phyloP scores from a whole-genome alignment of 64 coral and sea anemone genomes.

The Dendronephthya gigantea region DNA sequence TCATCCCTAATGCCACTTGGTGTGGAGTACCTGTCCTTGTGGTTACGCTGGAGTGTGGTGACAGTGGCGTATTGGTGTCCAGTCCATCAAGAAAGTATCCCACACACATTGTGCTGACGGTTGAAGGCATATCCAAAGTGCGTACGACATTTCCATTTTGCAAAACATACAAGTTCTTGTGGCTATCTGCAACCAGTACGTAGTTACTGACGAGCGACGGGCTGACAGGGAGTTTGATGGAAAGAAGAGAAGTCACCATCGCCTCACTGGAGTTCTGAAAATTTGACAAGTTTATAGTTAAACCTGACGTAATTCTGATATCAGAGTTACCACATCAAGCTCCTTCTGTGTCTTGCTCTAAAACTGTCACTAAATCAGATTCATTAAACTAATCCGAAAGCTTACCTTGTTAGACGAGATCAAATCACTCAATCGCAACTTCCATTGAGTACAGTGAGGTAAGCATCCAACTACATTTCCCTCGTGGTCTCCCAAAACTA shows the following conservation, averaged over 20 bases:
- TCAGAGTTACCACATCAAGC: too few species aligned
- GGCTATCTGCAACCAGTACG: slow-evolving; percentile 57
- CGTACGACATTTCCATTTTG: slow-evolving; percentile 54
- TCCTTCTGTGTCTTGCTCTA: too few species aligned
- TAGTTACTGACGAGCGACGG: slow-evolving; percentile 40
- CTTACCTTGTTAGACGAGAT: slow-evolving; percentile 35
- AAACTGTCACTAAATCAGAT: too few species aligned
- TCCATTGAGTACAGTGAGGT: slow-evolving; percentile 61
- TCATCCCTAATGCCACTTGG: slow-evolving; percentile 37
- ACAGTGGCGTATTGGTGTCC: slow-evolving; percentile 14
- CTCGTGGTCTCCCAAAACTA: slow-evolving; percentile 59
- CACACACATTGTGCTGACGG: slow-evolving; percentile 55
- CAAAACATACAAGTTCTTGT: slow-evolving; percentile 57
- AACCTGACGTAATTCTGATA: too few species aligned
- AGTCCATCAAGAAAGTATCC: slow-evolving; percentile 46
- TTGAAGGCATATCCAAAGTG: slow-evolving; percentile 41
- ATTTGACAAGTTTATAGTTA: too few species aligned
- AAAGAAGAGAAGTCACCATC: slow-evolving; percentile 21
- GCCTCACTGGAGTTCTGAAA: slow-evolving; percentile 2
- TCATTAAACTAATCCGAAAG: too few species aligned
- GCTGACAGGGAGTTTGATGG: slow-evolving; percentile 39
- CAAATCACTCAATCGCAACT: slow-evolving; percentile 41
- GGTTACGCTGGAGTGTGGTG: background rate
- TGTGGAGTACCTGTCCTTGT: background rate
- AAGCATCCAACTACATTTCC: slow-evolving; percentile 52